Base-by-base conservation (phyloP, 1,140 invertebrate genomes). In the Drosophila ficusphila region DNA sequence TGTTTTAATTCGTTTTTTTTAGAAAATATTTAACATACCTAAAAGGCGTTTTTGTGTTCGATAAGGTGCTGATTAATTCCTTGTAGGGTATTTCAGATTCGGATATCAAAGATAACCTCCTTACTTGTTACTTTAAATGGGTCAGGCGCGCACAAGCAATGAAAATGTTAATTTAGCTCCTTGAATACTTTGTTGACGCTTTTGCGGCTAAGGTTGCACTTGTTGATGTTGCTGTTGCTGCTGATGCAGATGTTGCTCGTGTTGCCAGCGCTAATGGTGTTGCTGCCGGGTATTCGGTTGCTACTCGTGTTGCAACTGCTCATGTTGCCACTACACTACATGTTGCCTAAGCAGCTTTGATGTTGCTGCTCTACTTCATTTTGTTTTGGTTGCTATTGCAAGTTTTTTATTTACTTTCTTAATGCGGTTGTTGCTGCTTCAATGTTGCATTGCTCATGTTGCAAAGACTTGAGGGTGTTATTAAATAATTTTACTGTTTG, bases 141-240 rank as follows among this genome's bases (percentile, higher is more conserved):
- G 72, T 67, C 61, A 79, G 60, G 56, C 60, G 34, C 73, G 38
- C 49, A 21, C 12, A 36, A 58, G 64, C 67, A 64, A 49, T 73
- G 46, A 79, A 79, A 44, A 47, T 51, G 64, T 58, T 19, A 31
- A 44, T 64, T 21, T 34, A 54, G 48, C 41, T 68, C 29, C 23
- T 64, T 31, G 36, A 18, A 36, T n/a, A 71, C 54, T 51, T 36
- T 42, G 38, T 31, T 72, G 56, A 29, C 36, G 53, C 14, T 51
- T 23, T 12, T 47, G 34, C 29, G n/a, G 12, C n/a, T 21, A 19
- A 25, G 12, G 14, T 54, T 54, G 19, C 31, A 19, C 29, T 19
- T 48, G 27, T 53, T 54, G 38, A 19, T 29, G n/a, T 47, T 14
- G n/a, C 7, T 18, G 3, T 8, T 11, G 19, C 11, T 54, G 8